A percentile compares a stretch with the other conserved stretches of the same genome.
Evolutionary conservation across 2,113 vertebrate genomes (phyloP).

Genomic region (Megaptera novaeangliae): DNA sequence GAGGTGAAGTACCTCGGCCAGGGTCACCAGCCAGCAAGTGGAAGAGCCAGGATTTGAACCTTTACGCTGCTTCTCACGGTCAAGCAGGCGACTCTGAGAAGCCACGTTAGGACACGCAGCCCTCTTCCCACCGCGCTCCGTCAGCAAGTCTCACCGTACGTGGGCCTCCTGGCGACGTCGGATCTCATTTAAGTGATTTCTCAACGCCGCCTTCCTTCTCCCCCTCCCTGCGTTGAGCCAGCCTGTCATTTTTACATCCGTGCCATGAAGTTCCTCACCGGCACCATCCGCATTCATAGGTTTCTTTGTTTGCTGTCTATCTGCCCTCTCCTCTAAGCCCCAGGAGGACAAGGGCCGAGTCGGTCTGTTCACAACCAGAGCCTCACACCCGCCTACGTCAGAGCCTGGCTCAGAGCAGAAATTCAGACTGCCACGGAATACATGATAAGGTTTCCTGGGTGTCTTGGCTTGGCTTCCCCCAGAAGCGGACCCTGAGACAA

Average conservation of each 20-base stretch:
- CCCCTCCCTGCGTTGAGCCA: background rate
- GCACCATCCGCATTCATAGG: too few relatives aligned
- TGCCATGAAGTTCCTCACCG: background rate
- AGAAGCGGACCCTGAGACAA: background rate
- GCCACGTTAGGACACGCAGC: background rate
- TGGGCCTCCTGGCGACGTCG: background rate
- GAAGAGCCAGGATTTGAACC: background rate
- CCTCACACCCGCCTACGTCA: fast-evolving
- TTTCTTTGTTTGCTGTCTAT: background rate
- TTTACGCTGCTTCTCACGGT: background rate
- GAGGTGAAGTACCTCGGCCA: background rate
- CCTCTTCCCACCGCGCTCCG: too few relatives aligned
- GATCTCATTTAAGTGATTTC: background rate
- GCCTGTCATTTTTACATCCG: background rate
- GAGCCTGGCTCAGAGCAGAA: background rate
- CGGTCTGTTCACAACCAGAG: background rate
- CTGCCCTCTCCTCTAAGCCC: background rate
- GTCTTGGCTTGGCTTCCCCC: background rate
- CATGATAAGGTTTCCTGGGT: background rate
- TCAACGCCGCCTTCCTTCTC: background rate
- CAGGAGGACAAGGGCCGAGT: background rate
- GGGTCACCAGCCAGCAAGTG: background rate
- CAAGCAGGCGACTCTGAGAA: background rate
- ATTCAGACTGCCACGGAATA: fast-evolving
- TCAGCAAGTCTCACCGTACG: background rate